These are phyloP conservation scores for Oreochromis mossambicus DNA, from an alignment of 2,797 vertebrate species.

Conservation along the genomic window DNA sequence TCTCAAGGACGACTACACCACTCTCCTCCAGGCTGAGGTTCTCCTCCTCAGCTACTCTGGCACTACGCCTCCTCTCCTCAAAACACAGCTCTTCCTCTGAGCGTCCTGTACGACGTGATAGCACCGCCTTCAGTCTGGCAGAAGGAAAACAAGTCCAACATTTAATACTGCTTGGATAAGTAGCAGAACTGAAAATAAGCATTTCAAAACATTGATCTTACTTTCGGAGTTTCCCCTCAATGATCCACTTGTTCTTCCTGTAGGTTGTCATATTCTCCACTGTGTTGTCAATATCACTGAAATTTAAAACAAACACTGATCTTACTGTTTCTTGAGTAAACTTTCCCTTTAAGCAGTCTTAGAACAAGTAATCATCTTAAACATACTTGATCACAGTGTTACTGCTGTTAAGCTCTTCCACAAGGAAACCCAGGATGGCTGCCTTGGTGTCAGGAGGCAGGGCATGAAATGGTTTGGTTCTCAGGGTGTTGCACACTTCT, in stretches of 20 bases:
- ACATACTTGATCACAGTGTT: slow-evolving; percentile 85
- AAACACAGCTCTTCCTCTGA: slow-evolving; percentile 82
- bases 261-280: slow-evolving; percentile 90
- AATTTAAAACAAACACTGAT: not conserved
- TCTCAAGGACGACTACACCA: slow-evolving; percentile 44
- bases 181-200: not conserved
- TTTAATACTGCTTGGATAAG: not conserved
- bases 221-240: slow-evolving; percentile 94
- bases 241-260: slow-evolving; percentile 96
- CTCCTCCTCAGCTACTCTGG: slow-evolving; percentile 85
- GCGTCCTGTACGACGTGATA: slow-evolving; percentile 86
- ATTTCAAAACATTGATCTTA: slow-evolving; percentile 48
- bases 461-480: slow-evolving; percentile 90
- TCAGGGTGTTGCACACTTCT: slow-evolving; percentile 84
- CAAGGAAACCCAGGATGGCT: slow-evolving; percentile 86
- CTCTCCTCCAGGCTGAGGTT: slow-evolving; percentile 76
- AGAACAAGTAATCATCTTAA: not conserved
- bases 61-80: slow-evolving; percentile 87
- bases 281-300: slow-evolving; percentile 94
- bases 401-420: slow-evolving; percentile 90
- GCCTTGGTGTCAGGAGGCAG: slow-evolving; percentile 88
- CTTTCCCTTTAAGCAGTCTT: too few relatives aligned
- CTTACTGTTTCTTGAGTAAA: not conserved
- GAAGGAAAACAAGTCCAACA: not conserved
- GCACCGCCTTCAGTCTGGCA: slow-evolving; percentile 84